Base-by-base conservation (phyloP, 2,888 invertebrate species). In the Branchinecta sandiegonensis region DNA sequence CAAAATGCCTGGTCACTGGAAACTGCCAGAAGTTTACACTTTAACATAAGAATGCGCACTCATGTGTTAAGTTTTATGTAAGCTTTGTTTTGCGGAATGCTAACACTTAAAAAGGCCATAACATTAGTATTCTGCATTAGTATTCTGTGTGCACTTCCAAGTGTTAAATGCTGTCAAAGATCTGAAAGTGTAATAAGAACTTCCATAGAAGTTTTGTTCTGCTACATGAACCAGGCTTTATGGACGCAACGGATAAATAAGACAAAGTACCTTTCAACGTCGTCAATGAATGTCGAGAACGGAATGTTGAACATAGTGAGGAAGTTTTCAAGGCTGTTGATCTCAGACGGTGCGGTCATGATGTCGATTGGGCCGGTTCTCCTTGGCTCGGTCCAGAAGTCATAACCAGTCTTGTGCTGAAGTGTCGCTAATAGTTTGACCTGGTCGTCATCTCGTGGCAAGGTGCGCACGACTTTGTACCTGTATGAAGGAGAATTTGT, bases 361-460 rank as follows among this genome's bases (percentile, higher is more conserved):
- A 74, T 72, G 67, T 74, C 74, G 1, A 72, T 71, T 37, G 66
- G 14, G 8, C 68, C 65, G 11, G 70, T 68, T 1, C 71, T 68
- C 9, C 71, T 66, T 37, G 73, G 72, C 13, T 71, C 71, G 6
- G 72, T 70, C 74, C 74, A 74, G 64, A 74, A 73, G 64, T 74
- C 74, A 65, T 71, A 71, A 14, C 69, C 69, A 46, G 69, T 70
- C 65, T 71, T 66, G 9, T 67, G 65, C n/a, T 71, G 67, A 10
- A 74, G 66, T 10, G n/a, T 56, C 56, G 17, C n/a, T 56, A 56
- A 56, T 56, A 14, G 14, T 56, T n/a, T 17, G 14, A 56, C 14
- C 17, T 56, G 56, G 10, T 56, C n/a, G n/a, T 56, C 56, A n/a
- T 56, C 56, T n/a, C 11, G n/a, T 17, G 56, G 56, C 17, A 56